Base-by-base conservation (phyloP, 1,140 invertebrate species). In the Leptonema lineaticorne region DNA sequence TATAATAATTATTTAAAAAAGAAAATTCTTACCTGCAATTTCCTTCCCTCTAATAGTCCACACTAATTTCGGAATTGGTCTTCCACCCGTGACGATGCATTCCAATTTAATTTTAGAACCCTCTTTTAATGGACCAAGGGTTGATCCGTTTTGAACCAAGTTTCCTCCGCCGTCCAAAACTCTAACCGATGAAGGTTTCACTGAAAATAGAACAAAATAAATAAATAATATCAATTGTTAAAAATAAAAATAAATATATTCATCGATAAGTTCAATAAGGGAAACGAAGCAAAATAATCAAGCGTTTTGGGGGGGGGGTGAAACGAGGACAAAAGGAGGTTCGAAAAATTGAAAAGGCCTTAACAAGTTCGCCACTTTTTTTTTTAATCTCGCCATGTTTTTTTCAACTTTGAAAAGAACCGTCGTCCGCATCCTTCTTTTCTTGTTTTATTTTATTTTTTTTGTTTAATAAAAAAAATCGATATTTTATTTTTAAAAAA, bases 41-140 rank as follows among this genome's bases (percentile, higher is more conserved):
- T 81, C 81, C 37, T 86, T 79, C 3, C 85, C 85, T 69, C 86
- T 88, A 75, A 90, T 90, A 80, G 85, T 90, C 91, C 92, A 94
- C 11, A 84, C 85, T 46, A 94, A 86, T 65, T 82, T 82, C 0
- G 92, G 90, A 45, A 89, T 86, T 0, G 92, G 92, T 76, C 91
- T 91, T 45, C 91, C 92, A 45, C 88, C 87, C 22, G 84, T 84
- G 20, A 90, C 89, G 63, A 89, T 85, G 74, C 92, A 93, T 48
- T 83, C 84, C 45, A 93, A 78, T 41, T 85, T 85, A 53, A 92
- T 80, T 67, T 84, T 79, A 9, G 84, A 84, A 26, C 88, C 86
- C 80, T 92, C 90, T 73, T 87, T 85, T 71, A 90, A 84, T 1
- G 90, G 89, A 1, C 89, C 90, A 41, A 92, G 82, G 53, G 83